Conservation (phyloP, 2,113 vertebrate genomes). For the Fregetta grallaria region DNA sequence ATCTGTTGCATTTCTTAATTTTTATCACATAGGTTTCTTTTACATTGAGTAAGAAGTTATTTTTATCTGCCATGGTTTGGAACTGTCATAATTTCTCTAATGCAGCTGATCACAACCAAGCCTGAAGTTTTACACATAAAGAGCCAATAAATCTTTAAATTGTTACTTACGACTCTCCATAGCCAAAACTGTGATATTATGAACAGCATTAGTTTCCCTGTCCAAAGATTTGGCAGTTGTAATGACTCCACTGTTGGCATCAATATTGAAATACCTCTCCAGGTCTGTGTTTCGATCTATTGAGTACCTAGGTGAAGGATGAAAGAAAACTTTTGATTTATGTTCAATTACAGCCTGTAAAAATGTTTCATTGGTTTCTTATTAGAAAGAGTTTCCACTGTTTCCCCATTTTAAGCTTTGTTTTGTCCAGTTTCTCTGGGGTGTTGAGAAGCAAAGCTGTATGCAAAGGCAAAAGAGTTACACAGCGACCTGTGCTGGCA, state of each 20-base stretch:
- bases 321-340: conserved; percentile 33
- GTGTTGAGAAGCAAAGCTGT: background rate
- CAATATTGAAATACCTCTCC: conserved; percentile 96
- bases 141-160: background rate
- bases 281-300: conserved; percentile 97
- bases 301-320: conserved; percentile 83
- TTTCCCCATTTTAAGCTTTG: background rate
- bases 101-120: background rate
- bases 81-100: background rate
- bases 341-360: conserved; percentile 1
- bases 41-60: background rate
- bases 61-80: background rate
- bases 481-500: background rate
- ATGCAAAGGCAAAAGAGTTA: background rate
- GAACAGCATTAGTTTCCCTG: conserved; percentile 89
- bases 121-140: background rate
- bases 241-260: conserved; percentile 89
- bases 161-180: conserved; percentile 92
- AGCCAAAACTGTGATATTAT: conserved; percentile 95
- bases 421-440: background rate
- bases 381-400: background rate
- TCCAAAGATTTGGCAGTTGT: conserved; percentile 93
- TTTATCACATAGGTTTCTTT: background rate
- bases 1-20: background rate
- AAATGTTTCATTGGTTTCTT: background rate